Percentiles rank a stretch among this genome's conserved stretches.
Conservation (phyloP, 2,888 invertebrate genomes). For the Azorinus chamasolen region DNA sequence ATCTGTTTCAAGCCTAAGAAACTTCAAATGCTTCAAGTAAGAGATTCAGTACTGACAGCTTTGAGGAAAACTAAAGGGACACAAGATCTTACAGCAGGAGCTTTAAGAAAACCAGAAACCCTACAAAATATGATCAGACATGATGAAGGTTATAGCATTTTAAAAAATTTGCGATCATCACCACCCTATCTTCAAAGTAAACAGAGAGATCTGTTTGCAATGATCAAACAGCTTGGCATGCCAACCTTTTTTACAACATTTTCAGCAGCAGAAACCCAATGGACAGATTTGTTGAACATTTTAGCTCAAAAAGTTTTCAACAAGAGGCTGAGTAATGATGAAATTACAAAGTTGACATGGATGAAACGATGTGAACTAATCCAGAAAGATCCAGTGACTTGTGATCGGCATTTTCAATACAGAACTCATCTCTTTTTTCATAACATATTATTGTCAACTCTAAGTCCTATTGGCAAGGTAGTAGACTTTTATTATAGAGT, state of each 20-base stretch:
- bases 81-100: conserved; percentile 25
- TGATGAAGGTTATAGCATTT: conserved; percentile 46
- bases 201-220: conserved; percentile 50
- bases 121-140: conserved; percentile 30
- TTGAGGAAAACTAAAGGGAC: conserved; percentile 24
- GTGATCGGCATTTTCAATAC: conserved; percentile 23
- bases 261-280: conserved; percentile 54
- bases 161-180: conserved; percentile 38
- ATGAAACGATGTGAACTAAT: conserved; percentile 44
- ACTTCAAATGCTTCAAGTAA: conserved; percentile 31
- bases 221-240: conserved; percentile 47
- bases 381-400: conserved; percentile 37
- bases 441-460: conserved; percentile 20
- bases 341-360: conserved; percentile 28
- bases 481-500: conserved; percentile 25
- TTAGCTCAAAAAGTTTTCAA: conserved; percentile 2
- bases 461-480: conserved; percentile 24
- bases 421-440: conserved; percentile 23
- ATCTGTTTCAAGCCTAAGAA: conserved; percentile 44
- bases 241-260: conserved; percentile 51
- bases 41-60: conserved; percentile 24
- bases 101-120: conserved; percentile 1
- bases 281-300: conserved; percentile 25
- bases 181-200: conserved; percentile 47
- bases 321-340: background rate